Evolutionary conservation across 2,113 vertebrate genomes (phyloP).

Genomic region (Sitta europaea): DNA sequence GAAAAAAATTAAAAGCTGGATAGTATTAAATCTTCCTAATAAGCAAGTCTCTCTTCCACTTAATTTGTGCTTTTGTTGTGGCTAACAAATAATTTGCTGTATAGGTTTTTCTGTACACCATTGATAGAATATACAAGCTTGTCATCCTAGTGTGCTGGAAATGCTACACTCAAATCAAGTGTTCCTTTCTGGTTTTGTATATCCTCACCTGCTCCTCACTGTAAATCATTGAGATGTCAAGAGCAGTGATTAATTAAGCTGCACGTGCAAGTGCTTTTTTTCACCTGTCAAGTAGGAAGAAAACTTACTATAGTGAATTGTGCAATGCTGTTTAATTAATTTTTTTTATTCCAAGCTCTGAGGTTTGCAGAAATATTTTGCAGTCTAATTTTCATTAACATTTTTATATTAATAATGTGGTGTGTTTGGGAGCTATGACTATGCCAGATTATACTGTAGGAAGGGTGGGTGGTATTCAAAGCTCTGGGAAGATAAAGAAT

Average conservation of each 20-base stretch:
- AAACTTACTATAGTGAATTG: conserved; percentile 68
- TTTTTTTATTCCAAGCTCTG: conserved; percentile 39
- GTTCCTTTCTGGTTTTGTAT: conserved; percentile 82
- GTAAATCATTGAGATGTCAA: conserved; percentile 90
- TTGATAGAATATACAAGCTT: conserved; percentile 84
- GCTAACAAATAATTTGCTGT: conserved; percentile 63
- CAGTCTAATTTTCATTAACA: conserved; percentile 39
- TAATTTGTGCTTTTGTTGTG: conserved; percentile 64
- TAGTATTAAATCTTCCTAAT: conserved; percentile 61
- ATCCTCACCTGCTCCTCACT: conserved; percentile 95
- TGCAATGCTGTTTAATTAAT: conserved; percentile 56
- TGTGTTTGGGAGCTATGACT: conserved; percentile 6
- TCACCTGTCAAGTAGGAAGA: conserved; percentile 85
- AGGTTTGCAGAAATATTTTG: conserved; percentile 60
- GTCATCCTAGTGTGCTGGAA: conserved; percentile 78
- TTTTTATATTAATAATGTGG: background rate
- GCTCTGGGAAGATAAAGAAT: background rate
- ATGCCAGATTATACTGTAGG: background rate
- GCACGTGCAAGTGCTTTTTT: conserved; percentile 87
- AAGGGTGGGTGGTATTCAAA: background rate
- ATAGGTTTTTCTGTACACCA: conserved; percentile 56
- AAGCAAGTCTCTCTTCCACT: conserved; percentile 49
- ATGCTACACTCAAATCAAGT: conserved; percentile 74
- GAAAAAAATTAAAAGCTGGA: background rate
- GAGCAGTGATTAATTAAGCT: conserved; percentile 87